These are phyloP conservation scores for Saguinus midas DNA, from an alignment of 2,113 vertebrate genomes.

Conservation along the genomic window DNA sequence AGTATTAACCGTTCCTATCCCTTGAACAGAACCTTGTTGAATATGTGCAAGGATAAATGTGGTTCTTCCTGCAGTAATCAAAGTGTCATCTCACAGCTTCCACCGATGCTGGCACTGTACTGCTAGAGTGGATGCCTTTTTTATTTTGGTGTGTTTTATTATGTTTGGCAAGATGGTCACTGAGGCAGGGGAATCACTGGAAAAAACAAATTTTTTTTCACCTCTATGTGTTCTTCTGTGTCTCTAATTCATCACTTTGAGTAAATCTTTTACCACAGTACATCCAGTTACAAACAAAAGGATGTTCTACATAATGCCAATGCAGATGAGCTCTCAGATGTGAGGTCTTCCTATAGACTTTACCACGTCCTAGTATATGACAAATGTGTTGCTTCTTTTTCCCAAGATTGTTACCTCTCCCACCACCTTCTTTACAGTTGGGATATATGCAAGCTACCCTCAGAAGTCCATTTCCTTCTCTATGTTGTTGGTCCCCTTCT, in stretches of 20 bases:
- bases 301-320: conserved; percentile 98
- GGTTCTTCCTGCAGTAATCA: conserved; percentile 96
- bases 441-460: conserved; percentile 98
- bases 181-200: no score
- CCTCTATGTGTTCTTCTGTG: conserved; percentile 99
- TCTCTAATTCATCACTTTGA: conserved; percentile 97
- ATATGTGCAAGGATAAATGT: conserved; percentile 99
- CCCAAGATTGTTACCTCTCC: conserved; percentile 94
- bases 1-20: conserved; percentile 92
- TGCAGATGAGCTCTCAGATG: conserved; percentile 98
- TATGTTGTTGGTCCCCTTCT: conserved; percentile 93
- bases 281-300: conserved; percentile 98
- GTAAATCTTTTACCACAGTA: conserved; percentile 99
- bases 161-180: conserved; percentile 99
- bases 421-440: conserved; percentile 98
- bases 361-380: conserved; percentile 97
- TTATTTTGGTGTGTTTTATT: conserved; percentile 99
- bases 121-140: conserved; percentile 95
- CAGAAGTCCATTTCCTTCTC: conserved; percentile 96
- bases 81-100: conserved; percentile 95
- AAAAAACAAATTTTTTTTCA: conserved; percentile 96
- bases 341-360: conserved; percentile 98
- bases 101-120: conserved; percentile 92
- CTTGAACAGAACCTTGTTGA: conserved; percentile 94
- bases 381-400: conserved; percentile 99